Evolutionary conservation across 2,888 invertebrate species (phyloP).

Genomic region (Spodoptera exigua): DNA sequence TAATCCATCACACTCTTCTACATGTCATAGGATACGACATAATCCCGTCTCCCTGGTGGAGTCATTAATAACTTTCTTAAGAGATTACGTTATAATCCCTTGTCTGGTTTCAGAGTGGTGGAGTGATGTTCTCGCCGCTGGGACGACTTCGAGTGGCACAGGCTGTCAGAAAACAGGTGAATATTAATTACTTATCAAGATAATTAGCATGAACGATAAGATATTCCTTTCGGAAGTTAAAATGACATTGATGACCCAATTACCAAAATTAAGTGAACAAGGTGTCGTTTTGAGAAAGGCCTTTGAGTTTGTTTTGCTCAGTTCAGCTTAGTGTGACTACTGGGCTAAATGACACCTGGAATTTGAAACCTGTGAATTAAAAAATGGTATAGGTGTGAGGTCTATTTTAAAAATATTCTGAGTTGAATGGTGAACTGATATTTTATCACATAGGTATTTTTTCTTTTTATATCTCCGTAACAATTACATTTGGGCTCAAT

Average conservation of each 20-base stretch:
- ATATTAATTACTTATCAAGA: slow-evolving; percentile 29
- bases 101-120: slow-evolving; percentile 80
- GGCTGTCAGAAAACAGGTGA: slow-evolving; percentile 87
- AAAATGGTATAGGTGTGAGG: too few relatives aligned
- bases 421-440: too few relatives aligned
- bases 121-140: slow-evolving; percentile 87
- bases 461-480: too few relatives aligned
- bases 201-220: too few relatives aligned
- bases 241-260: slow-evolving; percentile 11
- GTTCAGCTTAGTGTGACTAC: too few relatives aligned
- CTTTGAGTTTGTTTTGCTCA: too few relatives aligned
- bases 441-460: too few relatives aligned
- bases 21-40: slow-evolving; percentile 2
- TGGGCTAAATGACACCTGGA: too few relatives aligned
- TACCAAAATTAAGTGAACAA: neutral
- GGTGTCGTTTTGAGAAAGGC: neutral
- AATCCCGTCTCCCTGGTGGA: slow-evolving; percentile 15
- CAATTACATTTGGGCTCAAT: too few relatives aligned
- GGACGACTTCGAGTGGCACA: slow-evolving; percentile 86
- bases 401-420: too few relatives aligned
- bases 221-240: slow-evolving; percentile 6
- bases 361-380: too few relatives aligned
- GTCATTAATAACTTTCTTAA: slow-evolving; percentile 37
- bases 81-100: slow-evolving; percentile 29
- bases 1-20: slow-evolving; percentile 10